Base-by-base conservation (phyloP, 2,888 invertebrate genomes). In the Tinea pellionella region DNA sequence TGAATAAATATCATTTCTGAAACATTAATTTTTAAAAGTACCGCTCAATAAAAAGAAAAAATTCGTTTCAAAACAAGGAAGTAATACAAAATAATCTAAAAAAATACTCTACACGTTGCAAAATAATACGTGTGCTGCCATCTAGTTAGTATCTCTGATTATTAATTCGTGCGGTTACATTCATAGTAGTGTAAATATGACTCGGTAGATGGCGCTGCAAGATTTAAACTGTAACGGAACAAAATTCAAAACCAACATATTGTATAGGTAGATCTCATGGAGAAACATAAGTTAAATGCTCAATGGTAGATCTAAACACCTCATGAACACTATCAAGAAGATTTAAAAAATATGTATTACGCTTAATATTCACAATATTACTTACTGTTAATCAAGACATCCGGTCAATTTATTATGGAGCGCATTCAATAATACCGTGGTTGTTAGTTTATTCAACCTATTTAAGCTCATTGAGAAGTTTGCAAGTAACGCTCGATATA, bases 401-500 rank as follows among this genome's bases (percentile, higher is more conserved):
- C 37, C 47, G 47, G 47, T 16, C 47, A 47, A 47, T 47, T 47
- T 47, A 47, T 47, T 2, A 53, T 53, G n/a, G 53, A 53, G 16
- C 3, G 53, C 53, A 53, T 53, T 18, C 24, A 24, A 53, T 53
- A 53, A 53, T 53, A 12, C 6, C 18, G 9, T 47, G 13, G 32
- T 12, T 57, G 57, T 56, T 29, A 56, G 56, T 57, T 29, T 32
- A 57, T 57, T 57, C 29, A 57, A 57, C 16, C 57, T 30, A 57
- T 30, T 57, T 57, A 19, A 57, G 30, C 32, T 57, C 57, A 32
- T 57, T 57, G 32, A 57, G 32, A 57, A 32, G 57, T 57, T 57
- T 57, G 57, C 57, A 32, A 55, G 55, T 55, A 19, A 55, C 47
- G 47, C 13, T 15, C 47, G 47, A 37, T 37, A 9, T 9, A 37